phyloP scores from a whole-genome alignment of 2,888 invertebrate genomes.

The Elgonia sp. region DNA sequence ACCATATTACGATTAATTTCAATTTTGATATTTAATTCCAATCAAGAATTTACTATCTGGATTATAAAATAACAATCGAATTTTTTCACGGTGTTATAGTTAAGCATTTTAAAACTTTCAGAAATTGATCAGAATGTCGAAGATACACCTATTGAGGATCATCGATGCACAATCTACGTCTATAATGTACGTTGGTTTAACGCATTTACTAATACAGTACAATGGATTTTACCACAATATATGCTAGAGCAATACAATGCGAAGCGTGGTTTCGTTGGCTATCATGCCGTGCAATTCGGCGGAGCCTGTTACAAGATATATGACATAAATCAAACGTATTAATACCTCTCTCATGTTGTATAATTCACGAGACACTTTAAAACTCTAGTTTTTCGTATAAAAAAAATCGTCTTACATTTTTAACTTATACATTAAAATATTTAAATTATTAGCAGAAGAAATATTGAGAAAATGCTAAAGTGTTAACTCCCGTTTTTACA shows the following conservation, averaged over 20 bases:
- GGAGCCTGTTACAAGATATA: conserved; percentile 69
- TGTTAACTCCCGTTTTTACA: no score
- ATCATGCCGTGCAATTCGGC: conserved; percentile 56
- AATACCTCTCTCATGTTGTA: conserved; percentile 48
- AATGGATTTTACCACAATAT: conserved; percentile 66
- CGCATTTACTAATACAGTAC: conserved; percentile 67
- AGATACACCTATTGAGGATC: conserved; percentile 48
- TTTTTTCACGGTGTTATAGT: no score
- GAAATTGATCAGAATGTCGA: conserved; percentile 17
- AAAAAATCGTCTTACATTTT: not conserved
- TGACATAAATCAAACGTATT: conserved; percentile 63
- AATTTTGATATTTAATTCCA: no score
- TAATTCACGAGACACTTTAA: conserved; percentile 50
- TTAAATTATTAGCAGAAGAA: no score
- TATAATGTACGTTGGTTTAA: conserved; percentile 62
- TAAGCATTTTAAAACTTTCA: not conserved
- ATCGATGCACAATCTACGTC: conserved; percentile 58
- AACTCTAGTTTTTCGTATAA: conserved; percentile 31
- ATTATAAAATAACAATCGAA: no score
- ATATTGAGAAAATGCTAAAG: no score
- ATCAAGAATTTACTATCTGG: no score
- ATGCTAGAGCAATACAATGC: conserved; percentile 69
- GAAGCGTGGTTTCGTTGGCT: conserved; percentile 61
- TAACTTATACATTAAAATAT: no score
- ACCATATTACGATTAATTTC: no score